Evolutionary conservation across 2,113 vertebrate genomes (phyloP).

Genomic region (Rhea americana): DNA sequence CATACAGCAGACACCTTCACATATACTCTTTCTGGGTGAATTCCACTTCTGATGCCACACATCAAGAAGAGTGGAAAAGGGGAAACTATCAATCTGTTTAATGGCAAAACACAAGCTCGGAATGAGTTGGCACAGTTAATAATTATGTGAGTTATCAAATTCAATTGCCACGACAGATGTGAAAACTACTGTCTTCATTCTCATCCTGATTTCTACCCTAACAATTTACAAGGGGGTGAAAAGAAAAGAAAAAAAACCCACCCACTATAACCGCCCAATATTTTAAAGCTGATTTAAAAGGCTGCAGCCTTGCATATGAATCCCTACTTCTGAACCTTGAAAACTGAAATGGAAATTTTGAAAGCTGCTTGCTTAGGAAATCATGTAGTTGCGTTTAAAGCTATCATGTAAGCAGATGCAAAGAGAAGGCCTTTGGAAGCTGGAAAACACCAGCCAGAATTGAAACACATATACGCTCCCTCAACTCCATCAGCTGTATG

Average conservation of each 20-base stretch:
- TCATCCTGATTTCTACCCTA: not conserved
- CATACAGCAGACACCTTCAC: not conserved
- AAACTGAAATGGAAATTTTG: not conserved
- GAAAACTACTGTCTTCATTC: not conserved
- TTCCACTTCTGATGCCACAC: not conserved
- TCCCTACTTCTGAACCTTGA: no score
- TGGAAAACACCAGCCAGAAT: not conserved
- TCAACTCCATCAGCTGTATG: not conserved
- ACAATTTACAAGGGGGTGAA: not conserved
- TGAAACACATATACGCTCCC: not conserved
- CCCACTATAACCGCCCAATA: not conserved
- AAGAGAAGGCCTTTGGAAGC: not conserved
- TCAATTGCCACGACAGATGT: not conserved
- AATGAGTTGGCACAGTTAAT: not conserved
- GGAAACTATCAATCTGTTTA: not conserved
- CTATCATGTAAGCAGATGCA: rapidly evolving
- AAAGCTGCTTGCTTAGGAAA: not conserved
- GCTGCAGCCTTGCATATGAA: not conserved
- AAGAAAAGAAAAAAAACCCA: no score
- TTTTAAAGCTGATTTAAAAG: not conserved
- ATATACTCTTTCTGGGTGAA: not conserved
- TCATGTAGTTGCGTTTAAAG: not conserved
- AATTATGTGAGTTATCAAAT: not conserved
- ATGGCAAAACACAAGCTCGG: not conserved
- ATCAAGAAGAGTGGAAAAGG: not conserved